Conservation (phyloP, 1,140 invertebrate genomes). For the Teleopsis dalmanni region DNA sequence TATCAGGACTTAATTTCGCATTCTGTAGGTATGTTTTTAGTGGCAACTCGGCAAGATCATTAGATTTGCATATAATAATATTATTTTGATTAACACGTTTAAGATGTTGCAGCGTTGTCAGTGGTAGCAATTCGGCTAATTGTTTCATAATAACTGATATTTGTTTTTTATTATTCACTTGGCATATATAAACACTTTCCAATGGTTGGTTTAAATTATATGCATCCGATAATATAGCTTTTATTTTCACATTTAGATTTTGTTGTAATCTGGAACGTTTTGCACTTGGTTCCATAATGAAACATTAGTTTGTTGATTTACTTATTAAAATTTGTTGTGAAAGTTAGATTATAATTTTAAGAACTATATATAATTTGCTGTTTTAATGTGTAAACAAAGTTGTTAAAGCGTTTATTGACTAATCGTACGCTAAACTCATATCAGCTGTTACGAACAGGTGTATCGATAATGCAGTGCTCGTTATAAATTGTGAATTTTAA, state of each 20-base stretch:
- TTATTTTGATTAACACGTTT: constrained; percentile 62
- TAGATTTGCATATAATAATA: constrained; percentile 51
- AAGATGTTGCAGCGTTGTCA: constrained; percentile 57
- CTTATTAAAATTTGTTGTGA: too few relatives aligned
- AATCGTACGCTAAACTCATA: too few relatives aligned
- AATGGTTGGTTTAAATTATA: constrained; percentile 47
- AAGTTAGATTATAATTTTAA: too few relatives aligned
- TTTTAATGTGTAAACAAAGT: too few relatives aligned
- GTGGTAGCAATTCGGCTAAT: constrained; percentile 50
- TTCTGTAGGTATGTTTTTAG: constrained; percentile 12
- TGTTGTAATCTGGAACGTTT: not conserved
- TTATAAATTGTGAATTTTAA: too few relatives aligned
- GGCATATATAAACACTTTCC: constrained; percentile 53
- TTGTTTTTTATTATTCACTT: constrained; percentile 52
- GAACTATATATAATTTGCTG: too few relatives aligned
- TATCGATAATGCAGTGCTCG: too few relatives aligned
- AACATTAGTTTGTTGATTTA: too few relatives aligned
- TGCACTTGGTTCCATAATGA: too few relatives aligned
- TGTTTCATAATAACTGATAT: constrained; percentile 56
- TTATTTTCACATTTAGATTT: constrained; percentile 3
- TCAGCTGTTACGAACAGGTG: too few relatives aligned
- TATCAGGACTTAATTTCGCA: constrained; percentile 18
- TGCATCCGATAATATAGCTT: constrained; percentile 50
- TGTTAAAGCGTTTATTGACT: too few relatives aligned
- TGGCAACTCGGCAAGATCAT: constrained; percentile 19